Evolutionary conservation across 2,797 vertebrate species (phyloP).

Genomic region (Rhadinocentrus ornatus): DNA sequence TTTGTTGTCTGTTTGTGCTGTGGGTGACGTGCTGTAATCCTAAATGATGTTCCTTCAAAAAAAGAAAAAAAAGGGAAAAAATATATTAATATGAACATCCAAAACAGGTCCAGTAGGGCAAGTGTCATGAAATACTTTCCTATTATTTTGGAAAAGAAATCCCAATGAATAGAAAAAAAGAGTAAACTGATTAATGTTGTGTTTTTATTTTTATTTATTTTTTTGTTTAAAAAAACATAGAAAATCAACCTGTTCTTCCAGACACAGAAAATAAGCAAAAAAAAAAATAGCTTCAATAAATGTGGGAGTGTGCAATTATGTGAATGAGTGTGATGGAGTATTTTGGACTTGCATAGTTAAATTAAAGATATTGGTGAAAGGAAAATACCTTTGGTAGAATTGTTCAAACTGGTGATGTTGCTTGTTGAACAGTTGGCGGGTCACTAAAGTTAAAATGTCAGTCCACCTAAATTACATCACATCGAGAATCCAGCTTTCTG

Average conservation of each 20-base stretch:
- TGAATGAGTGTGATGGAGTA: constrained; percentile 9
- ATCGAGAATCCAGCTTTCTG: neutral
- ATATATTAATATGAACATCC: constrained; percentile 56
- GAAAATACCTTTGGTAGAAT: constrained; percentile 28
- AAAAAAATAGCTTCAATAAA: constrained; percentile 68
- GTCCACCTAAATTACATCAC: constrained; percentile 19
- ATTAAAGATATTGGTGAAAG: constrained; percentile 38
- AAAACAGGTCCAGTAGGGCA: constrained; percentile 52
- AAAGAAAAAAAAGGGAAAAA: constrained; percentile 37
- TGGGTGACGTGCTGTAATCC: constrained; percentile 84
- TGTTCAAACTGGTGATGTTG: constrained; percentile 22
- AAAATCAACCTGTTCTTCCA: constrained; percentile 78
- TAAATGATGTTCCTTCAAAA: constrained; percentile 68
- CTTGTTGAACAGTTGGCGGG: constrained; percentile 35
- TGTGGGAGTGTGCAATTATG: constrained; percentile 35
- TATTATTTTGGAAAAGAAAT: constrained; percentile 60
- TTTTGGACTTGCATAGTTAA: constrained; percentile 44
- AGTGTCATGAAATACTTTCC: constrained; percentile 49
- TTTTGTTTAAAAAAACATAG: constrained; percentile 47
- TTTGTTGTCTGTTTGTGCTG: constrained; percentile 82
- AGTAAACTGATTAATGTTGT: constrained; percentile 66
- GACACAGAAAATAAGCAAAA: constrained; percentile 67
- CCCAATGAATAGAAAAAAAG: constrained; percentile 40
- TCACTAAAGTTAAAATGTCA: constrained; percentile 41
- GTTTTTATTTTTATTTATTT: constrained; percentile 58